These are phyloP conservation scores for Hyles euphorbiae DNA, from an alignment of 1,140 invertebrate species.

Conservation along the genomic window DNA sequence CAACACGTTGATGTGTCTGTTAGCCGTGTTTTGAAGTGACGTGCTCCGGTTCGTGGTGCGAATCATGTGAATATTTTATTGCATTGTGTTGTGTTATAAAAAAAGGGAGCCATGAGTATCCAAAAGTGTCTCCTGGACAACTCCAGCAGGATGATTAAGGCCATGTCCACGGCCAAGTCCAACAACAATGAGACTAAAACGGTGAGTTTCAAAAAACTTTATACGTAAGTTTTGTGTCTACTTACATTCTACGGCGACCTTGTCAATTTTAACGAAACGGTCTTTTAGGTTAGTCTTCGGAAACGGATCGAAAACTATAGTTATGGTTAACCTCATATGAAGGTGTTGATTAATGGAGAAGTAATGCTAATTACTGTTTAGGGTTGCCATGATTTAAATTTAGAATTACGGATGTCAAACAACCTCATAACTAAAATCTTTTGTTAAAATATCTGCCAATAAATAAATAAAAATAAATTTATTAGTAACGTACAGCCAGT, in stretches of 20 bases:
- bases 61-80: constrained; percentile 55
- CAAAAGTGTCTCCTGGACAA: constrained; percentile 72
- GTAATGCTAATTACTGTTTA: too few species aligned
- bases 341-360: too few species aligned
- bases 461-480: too few species aligned
- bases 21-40: constrained; percentile 35
- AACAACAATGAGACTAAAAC: constrained; percentile 62
- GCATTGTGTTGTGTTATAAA: constrained; percentile 32
- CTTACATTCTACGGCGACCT: constrained; percentile 16
- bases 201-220: constrained; percentile 36
- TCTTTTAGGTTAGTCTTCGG: constrained; percentile 23
- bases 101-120: constrained; percentile 63
- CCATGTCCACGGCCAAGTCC: constrained; percentile 66
- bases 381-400: too few species aligned
- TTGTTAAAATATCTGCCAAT: too few species aligned
- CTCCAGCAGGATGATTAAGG: constrained; percentile 71
- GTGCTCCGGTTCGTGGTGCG: constrained; percentile 33
- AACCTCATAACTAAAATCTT: too few species aligned
- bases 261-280: constrained; percentile 13
- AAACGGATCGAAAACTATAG: too few species aligned
- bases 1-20: constrained; percentile 32
- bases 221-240: not conserved
- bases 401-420: too few species aligned
- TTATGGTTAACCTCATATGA: too few species aligned
- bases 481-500: too few species aligned